Base-by-base conservation (phyloP, 2,797 vertebrate species). In the Pipistrellus kuhlii region DNA sequence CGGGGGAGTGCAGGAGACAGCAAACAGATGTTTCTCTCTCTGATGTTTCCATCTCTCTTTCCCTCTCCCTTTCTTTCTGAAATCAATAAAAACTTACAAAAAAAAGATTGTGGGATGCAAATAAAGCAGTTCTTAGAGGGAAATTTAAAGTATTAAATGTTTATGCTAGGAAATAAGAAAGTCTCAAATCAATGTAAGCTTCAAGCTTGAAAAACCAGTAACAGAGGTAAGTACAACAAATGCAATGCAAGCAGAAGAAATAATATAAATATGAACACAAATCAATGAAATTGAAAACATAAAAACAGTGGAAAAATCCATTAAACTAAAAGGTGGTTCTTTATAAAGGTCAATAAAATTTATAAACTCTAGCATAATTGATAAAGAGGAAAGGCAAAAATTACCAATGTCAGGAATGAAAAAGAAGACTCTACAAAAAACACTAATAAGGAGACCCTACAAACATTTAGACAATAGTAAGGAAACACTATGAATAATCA, bases 351-450 rank as follows among this genome's bases (percentile, higher is more conserved):
- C 30, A 71, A 72, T 46, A 62, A 88, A 69, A 84, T 41, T 32
- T 81, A 44, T 51, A 20, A 78, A 68, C 25, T 23, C 30, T 91
- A 86, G 32, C 35, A 86, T 68, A 38, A 85, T 6, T 46, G 68
- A 85, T 17, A 35, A 87, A 69, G 27, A 81, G 57, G 53, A 23
- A 90, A 92, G 32, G 86, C 59, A 88, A 86, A 95, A 90, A 57
- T 71, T 68, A 41, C 2, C 55, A 88, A 6, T 46, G 8, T 94
- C 51, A 92, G 25, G 13, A 85, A 51, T 66, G 38, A 87, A 71
- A 76, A 13, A 32, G 6, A 32, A 25, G 2, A 57, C 55, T 23
- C 25, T 53, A 20, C 18, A 20, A 53, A 59, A 59, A 59, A 59
- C 55, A 59, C 12, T 57, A 57, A 12, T 59, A 59, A 59, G 12